These are phyloP conservation scores for Antitype chi DNA, from an alignment of 2,888 invertebrate genomes.

Conservation along the genomic window DNA sequence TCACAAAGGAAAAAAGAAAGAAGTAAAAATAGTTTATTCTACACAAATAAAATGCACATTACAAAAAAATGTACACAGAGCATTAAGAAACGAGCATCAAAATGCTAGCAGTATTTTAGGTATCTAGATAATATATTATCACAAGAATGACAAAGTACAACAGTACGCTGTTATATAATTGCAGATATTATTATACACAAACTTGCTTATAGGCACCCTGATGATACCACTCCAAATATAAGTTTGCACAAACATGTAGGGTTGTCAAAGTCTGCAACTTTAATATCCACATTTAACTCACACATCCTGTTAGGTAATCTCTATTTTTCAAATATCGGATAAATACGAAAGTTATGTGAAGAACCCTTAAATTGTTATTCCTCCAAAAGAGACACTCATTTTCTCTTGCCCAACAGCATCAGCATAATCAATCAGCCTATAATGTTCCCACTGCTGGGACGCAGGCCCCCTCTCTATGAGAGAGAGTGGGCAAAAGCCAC, in stretches of 20 bases:
- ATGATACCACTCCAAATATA: slow-evolving; percentile 68
- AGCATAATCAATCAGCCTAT: background rate
- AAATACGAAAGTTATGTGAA: background rate
- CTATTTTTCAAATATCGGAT: no score
- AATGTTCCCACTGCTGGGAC: background rate
- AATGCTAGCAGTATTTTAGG: background rate
- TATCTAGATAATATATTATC: slow-evolving; percentile 4
- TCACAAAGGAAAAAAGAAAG: background rate
- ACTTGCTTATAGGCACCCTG: slow-evolving; percentile 64
- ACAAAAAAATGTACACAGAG: no score
- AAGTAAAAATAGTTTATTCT: background rate
- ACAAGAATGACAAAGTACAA: slow-evolving; percentile 43
- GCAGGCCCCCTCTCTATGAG: background rate
- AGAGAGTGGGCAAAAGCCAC: background rate
- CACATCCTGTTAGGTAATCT: background rate
- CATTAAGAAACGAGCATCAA: background rate
- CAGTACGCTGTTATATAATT: slow-evolving; percentile 53
- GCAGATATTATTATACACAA: slow-evolving; percentile 65
- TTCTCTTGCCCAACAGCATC: background rate
- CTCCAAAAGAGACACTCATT: background rate
- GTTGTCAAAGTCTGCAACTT: slow-evolving; percentile 46
- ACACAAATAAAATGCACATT: background rate
- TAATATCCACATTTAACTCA: background rate
- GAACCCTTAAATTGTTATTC: background rate
- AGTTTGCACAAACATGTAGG: slow-evolving; percentile 68